A percentile compares a stretch with the other conserved stretches of the same genome.
Conservation (phyloP, 2,113 vertebrate genomes). For the Pangasianodon hypophthalmus region DNA sequence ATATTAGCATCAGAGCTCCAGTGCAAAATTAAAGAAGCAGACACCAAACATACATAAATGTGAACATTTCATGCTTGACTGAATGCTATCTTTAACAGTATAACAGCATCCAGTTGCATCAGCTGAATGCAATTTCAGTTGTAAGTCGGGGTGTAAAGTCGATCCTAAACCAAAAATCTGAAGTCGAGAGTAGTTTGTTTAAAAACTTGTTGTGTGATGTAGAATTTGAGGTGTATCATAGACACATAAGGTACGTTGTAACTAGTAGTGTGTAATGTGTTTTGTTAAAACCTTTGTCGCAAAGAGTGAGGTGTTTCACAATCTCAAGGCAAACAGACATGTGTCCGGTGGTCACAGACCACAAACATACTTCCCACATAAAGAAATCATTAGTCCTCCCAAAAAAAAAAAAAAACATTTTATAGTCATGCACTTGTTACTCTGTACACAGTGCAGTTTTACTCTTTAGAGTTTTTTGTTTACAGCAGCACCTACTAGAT, state of each 20-base stretch:
- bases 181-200: neutral
- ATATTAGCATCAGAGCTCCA: neutral
- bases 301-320: neutral
- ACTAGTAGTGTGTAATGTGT: neutral
- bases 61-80: neutral
- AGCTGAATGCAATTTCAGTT: neutral
- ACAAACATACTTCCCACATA: neutral
- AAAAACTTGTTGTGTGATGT: neutral
- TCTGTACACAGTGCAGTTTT: neutral
- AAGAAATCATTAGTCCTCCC: neutral
- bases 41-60: neutral
- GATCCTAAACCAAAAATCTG: neutral
- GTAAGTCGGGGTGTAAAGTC: neutral
- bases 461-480: neutral
- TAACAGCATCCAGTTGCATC: neutral
- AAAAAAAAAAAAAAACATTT: neutral
- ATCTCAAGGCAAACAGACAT: neutral
- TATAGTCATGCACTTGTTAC: neutral
- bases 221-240: neutral
- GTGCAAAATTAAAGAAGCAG: neutral
- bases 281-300: neutral
- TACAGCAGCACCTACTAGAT: neutral
- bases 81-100: neutral
- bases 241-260: neutral
- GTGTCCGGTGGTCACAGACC: neutral